Conservation (phyloP, 2,888 invertebrate genomes). For the Lithophane semibrunnea region DNA sequence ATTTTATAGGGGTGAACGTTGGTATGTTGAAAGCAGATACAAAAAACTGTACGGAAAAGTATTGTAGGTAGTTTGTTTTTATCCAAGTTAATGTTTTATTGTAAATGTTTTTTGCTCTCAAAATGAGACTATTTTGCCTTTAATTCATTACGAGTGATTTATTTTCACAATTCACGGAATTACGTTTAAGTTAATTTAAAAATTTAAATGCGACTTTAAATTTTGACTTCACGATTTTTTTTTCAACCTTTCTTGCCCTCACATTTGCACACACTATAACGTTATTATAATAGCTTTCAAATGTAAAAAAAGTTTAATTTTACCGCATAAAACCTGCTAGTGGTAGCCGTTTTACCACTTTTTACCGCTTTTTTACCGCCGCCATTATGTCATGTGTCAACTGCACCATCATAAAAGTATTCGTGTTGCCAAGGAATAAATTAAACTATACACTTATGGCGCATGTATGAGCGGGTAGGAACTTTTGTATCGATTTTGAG, state of each 20-base stretch:
- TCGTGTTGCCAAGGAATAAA: conserved; percentile 78
- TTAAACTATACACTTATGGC: conserved; percentile 66
- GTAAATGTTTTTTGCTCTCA: not conserved
- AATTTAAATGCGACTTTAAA: conserved; percentile 10
- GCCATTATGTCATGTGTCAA: conserved; percentile 78
- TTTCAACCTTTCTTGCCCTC: not conserved
- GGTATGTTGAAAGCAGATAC: conserved; percentile 42
- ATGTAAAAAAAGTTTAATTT: conserved; percentile 51
- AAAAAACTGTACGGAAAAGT: conserved; percentile 19
- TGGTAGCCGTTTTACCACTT: conserved; percentile 58
- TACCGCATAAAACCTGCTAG: conserved; percentile 60
- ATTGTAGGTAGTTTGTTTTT: conserved; percentile 20
- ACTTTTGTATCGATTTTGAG: conserved; percentile 37
- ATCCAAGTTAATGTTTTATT: conserved; percentile 15
- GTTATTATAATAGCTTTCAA: conserved; percentile 42
- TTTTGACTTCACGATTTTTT: not conserved
- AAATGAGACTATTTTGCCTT: conserved; percentile 4
- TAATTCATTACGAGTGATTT: conserved; percentile 23
- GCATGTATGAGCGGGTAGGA: conserved; percentile 21
- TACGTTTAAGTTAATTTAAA: conserved; percentile 20
- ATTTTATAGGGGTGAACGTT: conserved; percentile 46
- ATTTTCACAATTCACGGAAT: conserved; percentile 3
- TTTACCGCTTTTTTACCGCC: conserved; percentile 65
- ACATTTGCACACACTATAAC: conserved; percentile 32
- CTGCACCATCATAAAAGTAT: conserved; percentile 76